These are phyloP conservation scores for Acanthosepion pharaonis DNA, from an alignment of 2,888 invertebrate genomes.

Conservation along the genomic window DNA sequence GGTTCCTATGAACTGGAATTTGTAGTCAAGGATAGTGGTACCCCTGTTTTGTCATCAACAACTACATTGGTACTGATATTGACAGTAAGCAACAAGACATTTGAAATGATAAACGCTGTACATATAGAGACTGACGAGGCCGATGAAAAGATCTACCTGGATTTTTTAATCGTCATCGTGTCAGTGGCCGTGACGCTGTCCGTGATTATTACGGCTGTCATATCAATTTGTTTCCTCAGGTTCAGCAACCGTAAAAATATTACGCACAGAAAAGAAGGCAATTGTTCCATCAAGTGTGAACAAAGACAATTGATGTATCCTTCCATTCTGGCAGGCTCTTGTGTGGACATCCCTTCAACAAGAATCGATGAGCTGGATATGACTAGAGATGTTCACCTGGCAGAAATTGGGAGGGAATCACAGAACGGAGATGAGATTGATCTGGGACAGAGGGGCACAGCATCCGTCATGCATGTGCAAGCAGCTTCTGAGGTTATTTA, in stretches of 20 bases:
- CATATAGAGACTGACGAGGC: background rate
- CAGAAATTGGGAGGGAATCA: background rate
- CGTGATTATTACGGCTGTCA: constrained; percentile 33
- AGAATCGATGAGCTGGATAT: constrained; percentile 6
- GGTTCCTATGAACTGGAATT: background rate
- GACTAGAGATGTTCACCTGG: constrained; percentile 6
- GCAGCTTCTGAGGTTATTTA: background rate
- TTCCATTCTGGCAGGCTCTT: background rate
- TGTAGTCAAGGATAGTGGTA: background rate
- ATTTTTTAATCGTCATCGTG: background rate
- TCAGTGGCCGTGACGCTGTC: background rate
- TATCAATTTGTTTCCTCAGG: background rate
- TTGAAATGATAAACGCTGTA: background rate
- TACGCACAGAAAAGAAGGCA: constrained; percentile 1
- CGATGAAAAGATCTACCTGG: constrained; percentile 21
- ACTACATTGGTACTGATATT: background rate
- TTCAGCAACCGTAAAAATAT: constrained; percentile 33
- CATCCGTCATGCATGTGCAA: background rate
- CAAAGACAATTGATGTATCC: constrained; percentile 1
- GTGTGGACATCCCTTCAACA: background rate
- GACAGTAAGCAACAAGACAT: background rate
- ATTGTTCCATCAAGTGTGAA: background rate
- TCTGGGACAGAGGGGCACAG: background rate
- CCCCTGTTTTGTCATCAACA: background rate
- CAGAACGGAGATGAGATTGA: constrained; percentile 2